Conservation (phyloP, 92 coral and sea anemone species). For the Actinernus sp. region DNA sequence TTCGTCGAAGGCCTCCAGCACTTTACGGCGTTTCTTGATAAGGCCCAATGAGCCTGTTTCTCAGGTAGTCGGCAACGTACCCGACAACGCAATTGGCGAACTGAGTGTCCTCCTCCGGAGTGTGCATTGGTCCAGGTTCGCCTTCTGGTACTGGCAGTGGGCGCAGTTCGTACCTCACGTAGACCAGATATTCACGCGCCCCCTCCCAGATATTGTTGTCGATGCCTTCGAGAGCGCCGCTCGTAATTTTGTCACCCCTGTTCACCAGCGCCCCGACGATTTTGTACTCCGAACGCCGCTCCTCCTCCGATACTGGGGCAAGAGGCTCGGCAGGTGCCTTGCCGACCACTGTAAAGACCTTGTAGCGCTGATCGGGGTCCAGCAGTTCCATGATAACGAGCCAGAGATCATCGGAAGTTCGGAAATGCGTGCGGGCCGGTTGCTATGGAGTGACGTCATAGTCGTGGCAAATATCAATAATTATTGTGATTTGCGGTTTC, state of each 20-base stretch:
- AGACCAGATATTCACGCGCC: slow-evolving; percentile 13
- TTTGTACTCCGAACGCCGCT: slow-evolving; percentile 1
- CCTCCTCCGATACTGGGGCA: slow-evolving; percentile 22
- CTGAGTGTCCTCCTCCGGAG: slow-evolving; percentile 33
- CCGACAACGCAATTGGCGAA: slow-evolving; percentile 34
- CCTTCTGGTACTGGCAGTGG: slow-evolving; percentile 20
- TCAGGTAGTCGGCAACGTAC: slow-evolving; percentile 25
- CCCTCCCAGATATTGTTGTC: slow-evolving; percentile 14
- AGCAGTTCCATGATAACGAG: neutral
- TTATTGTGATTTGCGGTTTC: no score
- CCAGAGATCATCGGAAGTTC: no score
- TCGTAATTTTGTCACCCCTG: slow-evolving; percentile 13
- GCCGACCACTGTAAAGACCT: slow-evolving; percentile 3
- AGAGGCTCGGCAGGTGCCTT: slow-evolving; percentile 20
- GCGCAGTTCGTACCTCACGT: slow-evolving; percentile 22
- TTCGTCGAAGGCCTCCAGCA: slow-evolving; percentile 7
- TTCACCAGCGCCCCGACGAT: slow-evolving; percentile 1
- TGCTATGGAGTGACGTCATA: no score
- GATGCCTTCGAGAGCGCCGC: slow-evolving; percentile 29
- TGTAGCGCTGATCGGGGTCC: neutral
- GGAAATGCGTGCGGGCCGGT: no score
- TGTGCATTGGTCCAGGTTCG: slow-evolving; percentile 18
- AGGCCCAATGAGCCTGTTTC: slow-evolving; percentile 20
- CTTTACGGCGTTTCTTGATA: slow-evolving; percentile 13
- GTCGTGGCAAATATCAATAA: no score